phyloP scores from a whole-genome alignment of 1,140 invertebrate genomes.

The Stenopsyche tienmushanensis region DNA sequence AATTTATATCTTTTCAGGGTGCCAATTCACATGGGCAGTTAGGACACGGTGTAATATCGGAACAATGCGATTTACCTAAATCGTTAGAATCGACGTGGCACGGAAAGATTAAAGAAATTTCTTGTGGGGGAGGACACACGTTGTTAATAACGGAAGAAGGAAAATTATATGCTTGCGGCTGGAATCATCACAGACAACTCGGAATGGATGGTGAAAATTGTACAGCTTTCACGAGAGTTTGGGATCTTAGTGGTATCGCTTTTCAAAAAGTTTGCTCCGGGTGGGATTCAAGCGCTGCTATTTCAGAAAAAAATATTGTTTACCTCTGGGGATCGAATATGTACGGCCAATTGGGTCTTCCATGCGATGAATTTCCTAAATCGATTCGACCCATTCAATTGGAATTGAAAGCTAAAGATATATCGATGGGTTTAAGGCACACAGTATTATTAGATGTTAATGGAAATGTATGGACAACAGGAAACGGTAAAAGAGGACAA shows the following conservation, averaged over 20 bases:
- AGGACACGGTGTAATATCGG: slow-evolving; percentile 65
- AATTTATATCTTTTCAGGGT: slow-evolving; percentile 64
- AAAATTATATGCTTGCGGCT: slow-evolving; percentile 80
- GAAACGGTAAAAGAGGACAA: slow-evolving; percentile 65
- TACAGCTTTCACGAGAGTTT: slow-evolving; percentile 57
- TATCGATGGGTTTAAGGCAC: slow-evolving; percentile 66
- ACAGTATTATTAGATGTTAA: slow-evolving; percentile 66
- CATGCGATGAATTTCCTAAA: slow-evolving; percentile 51
- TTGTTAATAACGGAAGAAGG: slow-evolving; percentile 66
- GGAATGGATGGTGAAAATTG: slow-evolving; percentile 57
- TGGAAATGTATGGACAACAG: slow-evolving; percentile 61
- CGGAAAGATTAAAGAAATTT: slow-evolving; percentile 60
- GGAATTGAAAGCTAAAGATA: slow-evolving; percentile 46
- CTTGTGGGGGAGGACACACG: slow-evolving; percentile 76
- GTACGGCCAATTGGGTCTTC: slow-evolving; percentile 70
- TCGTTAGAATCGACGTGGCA: slow-evolving; percentile 51
- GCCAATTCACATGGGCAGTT: slow-evolving; percentile 85
- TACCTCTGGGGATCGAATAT: slow-evolving; percentile 77
- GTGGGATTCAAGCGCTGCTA: slow-evolving; percentile 70
- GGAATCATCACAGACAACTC: slow-evolving; percentile 81
- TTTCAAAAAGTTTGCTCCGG: slow-evolving; percentile 66
- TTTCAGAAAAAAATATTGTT: slow-evolving; percentile 63
- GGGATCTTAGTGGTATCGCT: slow-evolving; percentile 56
- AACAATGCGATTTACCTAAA: slow-evolving; percentile 64
- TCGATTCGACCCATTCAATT: slow-evolving; percentile 48